These are phyloP conservation scores for Lypha dubia DNA, from an alignment of 2,888 invertebrate species.

Conservation along the genomic window DNA sequence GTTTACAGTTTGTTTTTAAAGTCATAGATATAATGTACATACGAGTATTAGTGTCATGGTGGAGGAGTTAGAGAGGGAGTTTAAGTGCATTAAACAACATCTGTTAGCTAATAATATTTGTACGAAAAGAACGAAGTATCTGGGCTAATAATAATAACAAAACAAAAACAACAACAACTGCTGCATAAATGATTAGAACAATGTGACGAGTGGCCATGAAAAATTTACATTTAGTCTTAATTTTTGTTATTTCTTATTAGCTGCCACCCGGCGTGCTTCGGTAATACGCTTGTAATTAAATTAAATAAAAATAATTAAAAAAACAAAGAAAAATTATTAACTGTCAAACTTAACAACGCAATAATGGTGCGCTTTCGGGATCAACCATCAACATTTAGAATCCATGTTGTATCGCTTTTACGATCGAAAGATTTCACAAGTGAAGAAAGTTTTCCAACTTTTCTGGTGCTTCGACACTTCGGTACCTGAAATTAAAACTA, in stretches of 20 bases:
- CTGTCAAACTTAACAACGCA: too few species aligned
- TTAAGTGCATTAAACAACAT: slow-evolving; percentile 32
- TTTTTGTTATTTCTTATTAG: not conserved
- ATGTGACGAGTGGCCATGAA: slow-evolving; percentile 71
- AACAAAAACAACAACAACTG: slow-evolving; percentile 6
- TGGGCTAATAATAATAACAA: slow-evolving; percentile 49
- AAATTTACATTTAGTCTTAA: slow-evolving; percentile 49
- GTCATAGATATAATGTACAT: not conserved
- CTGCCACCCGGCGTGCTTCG: not conserved
- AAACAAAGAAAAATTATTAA: too few species aligned
- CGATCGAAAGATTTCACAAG: too few species aligned
- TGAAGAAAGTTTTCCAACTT: too few species aligned
- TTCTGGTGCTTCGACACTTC: too few species aligned
- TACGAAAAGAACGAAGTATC: not conserved
- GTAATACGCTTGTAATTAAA: not conserved
- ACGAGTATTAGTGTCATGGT: slow-evolving; percentile 4
- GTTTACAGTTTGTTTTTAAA: slow-evolving; percentile 63
- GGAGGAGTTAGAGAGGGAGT: slow-evolving; percentile 54
- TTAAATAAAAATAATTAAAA: too few species aligned
- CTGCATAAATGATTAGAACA: slow-evolving; percentile 21
- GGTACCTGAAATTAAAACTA: too few species aligned
- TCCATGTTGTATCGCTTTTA: too few species aligned
- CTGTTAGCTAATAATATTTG: slow-evolving; percentile 56
- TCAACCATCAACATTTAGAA: too few species aligned
- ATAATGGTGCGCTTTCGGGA: too few species aligned